Base-by-base conservation (phyloP, 2,797 vertebrate genomes). In the Microcaecilia unicolor region DNA sequence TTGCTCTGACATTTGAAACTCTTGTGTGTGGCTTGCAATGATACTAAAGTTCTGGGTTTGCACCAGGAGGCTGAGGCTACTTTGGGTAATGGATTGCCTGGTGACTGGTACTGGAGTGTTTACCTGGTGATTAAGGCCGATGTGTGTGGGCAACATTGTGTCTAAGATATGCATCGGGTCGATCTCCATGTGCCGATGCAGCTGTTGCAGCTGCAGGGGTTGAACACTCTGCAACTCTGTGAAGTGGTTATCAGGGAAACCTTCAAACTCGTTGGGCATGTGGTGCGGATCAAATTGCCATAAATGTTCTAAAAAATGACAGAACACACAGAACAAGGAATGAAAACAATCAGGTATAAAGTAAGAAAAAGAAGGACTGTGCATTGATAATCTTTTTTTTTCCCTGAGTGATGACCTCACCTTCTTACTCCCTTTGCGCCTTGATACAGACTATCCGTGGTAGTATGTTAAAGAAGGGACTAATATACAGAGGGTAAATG, bases 141-240 rank as follows among this genome's bases (percentile, higher is more conserved):
- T 66, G 32, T 72, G 34, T 4, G 56, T 79, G 22, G 37, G 73
- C 76, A 96, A 74, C 49, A 76, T 67, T 18, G 91, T 71, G 38
- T 99, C 95, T 10, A 97, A 63, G 41, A 92, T 77, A 2, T 91
- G 83, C 73, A 84, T 74, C 55, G 82, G 82, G 33, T 98, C 94
- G 3, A 89, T 52, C 11, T 98, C 94, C 66, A 83, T 81, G 44
- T 92, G 91, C 32, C 92, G 78, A 63, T 92, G 87, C 20, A 93
- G 77, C 55, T 80, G 79, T 18, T 93, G 64, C n/a, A 89, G 52
- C 70, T 96, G 94, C 1, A 92, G 86, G 9, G 90, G 72, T 61
- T 88, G 92, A n/a, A 98, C 92, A 0, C 90, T 98, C 78, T 99
- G 95, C 41, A 99, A 78, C 47, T 98, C 95, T 7, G 93, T 97